These are phyloP conservation scores for Abrostola triplasia DNA, from an alignment of 2,888 invertebrate species.

Conservation along the genomic window DNA sequence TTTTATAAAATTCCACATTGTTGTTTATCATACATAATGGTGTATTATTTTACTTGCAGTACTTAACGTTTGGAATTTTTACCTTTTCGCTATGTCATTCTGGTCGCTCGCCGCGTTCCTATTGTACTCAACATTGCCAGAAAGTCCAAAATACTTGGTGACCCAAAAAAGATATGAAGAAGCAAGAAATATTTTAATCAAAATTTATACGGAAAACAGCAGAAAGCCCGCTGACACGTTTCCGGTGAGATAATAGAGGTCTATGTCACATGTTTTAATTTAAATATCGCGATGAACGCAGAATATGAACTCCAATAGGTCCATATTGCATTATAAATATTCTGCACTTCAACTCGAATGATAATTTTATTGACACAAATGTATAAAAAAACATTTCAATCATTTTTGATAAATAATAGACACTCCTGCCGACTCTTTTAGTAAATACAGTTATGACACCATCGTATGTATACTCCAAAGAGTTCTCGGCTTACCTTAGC, in stretches of 20 bases:
- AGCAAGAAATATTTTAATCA: conserved; percentile 72
- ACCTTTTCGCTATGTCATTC: conserved; percentile 68
- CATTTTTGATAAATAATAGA: too few relatives aligned
- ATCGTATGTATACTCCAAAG: too few relatives aligned
- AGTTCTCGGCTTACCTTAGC: too few relatives aligned
- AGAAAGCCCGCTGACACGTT: conserved; percentile 71
- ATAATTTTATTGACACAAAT: too few relatives aligned
- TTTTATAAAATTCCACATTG: too few relatives aligned
- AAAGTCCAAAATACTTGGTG: conserved; percentile 79
- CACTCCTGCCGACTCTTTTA: too few relatives aligned
- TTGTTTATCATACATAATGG: neutral
- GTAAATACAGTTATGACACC: too few relatives aligned
- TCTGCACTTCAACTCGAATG: too few relatives aligned
- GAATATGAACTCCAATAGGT: neutral
- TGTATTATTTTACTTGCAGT: conserved; percentile 65
- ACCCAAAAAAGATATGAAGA: conserved; percentile 73
- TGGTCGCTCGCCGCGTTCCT: conserved; percentile 70
- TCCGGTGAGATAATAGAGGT: conserved; percentile 64
- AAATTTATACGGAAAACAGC: conserved; percentile 75
- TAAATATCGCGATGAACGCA: neutral
- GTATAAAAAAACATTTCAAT: too few relatives aligned
- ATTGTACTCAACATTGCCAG: conserved; percentile 70
- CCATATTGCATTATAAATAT: too few relatives aligned
- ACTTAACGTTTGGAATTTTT: conserved; percentile 79
- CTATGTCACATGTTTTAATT: neutral